These are phyloP conservation scores for Callaeas wilsoni DNA, from an alignment of 2,113 vertebrate genomes.

Conservation along the genomic window DNA sequence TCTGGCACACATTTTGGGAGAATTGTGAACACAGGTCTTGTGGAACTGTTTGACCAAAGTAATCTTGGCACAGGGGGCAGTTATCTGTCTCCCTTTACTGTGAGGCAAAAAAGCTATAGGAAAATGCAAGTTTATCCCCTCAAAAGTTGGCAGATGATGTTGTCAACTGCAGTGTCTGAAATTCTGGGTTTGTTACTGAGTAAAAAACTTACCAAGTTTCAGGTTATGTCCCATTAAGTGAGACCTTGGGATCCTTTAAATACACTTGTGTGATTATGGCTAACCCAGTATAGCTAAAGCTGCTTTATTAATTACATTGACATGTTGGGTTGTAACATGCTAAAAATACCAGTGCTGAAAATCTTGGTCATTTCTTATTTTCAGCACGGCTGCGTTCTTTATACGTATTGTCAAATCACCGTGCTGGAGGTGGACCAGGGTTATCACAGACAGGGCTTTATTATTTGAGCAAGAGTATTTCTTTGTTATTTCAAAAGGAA, in stretches of 20 bases:
- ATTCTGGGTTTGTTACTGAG: not conserved
- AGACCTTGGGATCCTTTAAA: constrained; percentile 9
- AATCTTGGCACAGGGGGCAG: not conserved
- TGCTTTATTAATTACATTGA: constrained; percentile 45
- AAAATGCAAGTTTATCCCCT: not conserved
- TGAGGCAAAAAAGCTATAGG: not conserved
- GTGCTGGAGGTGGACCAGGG: not conserved
- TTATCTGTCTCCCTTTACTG: not conserved
- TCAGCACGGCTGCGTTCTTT: not conserved
- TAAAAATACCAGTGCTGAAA: constrained; percentile 38
- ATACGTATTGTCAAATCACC: rapidly evolving
- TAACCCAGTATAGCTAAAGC: not conserved
- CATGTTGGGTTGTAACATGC: not conserved
- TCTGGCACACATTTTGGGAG: not conserved
- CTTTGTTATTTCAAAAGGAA: constrained; percentile 51
- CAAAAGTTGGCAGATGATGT: not conserved
- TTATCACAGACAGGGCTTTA: not conserved
- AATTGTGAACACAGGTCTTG: not conserved
- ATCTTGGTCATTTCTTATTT: constrained; percentile 11
- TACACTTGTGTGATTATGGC: not conserved
- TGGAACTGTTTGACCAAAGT: not conserved
- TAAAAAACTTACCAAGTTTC: not conserved
- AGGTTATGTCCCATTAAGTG: not conserved
- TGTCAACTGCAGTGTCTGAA: not conserved
- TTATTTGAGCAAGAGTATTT: constrained; percentile 25